phyloP scores from a whole-genome alignment of 2,888 invertebrate genomes.

The Hecatera dysodea region DNA sequence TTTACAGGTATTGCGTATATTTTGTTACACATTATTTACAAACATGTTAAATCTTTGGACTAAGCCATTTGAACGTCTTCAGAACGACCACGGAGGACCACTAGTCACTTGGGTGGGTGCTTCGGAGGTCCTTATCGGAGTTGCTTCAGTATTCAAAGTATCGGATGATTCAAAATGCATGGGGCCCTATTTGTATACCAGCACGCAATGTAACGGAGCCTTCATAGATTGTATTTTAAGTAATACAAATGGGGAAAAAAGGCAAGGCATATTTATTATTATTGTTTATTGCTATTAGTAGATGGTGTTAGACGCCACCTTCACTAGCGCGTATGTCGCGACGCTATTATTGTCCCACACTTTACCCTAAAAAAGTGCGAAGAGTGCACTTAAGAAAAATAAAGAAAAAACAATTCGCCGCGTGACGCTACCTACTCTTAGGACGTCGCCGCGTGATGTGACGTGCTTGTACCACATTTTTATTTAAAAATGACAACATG shows the following conservation, averaged over 20 bases:
- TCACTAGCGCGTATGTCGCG: not conserved
- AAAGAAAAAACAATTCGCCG: too few species aligned
- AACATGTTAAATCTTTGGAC: not conserved
- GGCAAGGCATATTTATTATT: conserved; percentile 21
- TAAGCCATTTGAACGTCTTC: conserved; percentile 28
- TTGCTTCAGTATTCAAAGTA: conserved; percentile 77
- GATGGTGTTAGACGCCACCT: not conserved
- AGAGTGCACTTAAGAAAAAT: too few species aligned
- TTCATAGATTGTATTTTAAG: conserved; percentile 75
- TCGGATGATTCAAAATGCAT: conserved; percentile 63
- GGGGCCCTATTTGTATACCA: conserved; percentile 79
- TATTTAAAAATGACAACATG: too few species aligned
- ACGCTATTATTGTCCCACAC: too few species aligned
- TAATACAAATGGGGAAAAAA: not conserved
- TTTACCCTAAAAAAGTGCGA: not conserved
- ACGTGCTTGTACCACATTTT: too few species aligned
- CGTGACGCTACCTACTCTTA: too few species aligned
- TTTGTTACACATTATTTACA: too few species aligned
- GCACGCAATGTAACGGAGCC: conserved; percentile 74
- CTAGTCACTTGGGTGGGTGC: conserved; percentile 74
- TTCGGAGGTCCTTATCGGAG: conserved; percentile 73
- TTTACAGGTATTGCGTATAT: too few species aligned
- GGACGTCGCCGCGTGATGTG: too few species aligned
- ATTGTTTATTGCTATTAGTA: not conserved
- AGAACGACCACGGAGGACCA: conserved; percentile 83